Evolutionary conservation across 1,140 invertebrate genomes (phyloP).

Genomic region (Ericerus pela): DNA sequence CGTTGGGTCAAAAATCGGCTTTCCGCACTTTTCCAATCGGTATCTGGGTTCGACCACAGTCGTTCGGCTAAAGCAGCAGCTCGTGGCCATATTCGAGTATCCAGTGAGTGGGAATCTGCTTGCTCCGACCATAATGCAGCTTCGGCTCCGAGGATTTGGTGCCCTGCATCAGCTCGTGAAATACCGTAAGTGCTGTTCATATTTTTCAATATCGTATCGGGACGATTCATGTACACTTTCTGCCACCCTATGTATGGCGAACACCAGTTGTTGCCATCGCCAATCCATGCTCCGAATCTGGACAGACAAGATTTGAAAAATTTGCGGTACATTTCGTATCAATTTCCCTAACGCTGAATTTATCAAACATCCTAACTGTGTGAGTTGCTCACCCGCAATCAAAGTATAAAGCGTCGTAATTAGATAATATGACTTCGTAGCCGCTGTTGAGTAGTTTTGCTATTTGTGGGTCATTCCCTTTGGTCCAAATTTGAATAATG

Average conservation of each 20-base stretch:
- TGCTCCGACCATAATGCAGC: slow-evolving; percentile 54
- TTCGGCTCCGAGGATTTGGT: background rate
- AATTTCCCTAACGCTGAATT: too few species aligned
- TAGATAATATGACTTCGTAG: slow-evolving; percentile 53
- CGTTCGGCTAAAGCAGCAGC: slow-evolving; percentile 59
- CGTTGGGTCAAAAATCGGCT: slow-evolving; percentile 47
- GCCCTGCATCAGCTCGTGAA: background rate
- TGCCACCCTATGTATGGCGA: slow-evolving; percentile 79
- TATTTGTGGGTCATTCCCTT: slow-evolving; percentile 39
- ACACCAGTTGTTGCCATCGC: slow-evolving; percentile 64
- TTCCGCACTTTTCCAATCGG: background rate
- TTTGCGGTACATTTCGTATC: too few species aligned
- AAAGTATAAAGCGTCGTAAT: slow-evolving; percentile 66
- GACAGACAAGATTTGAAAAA: slow-evolving; percentile 19
- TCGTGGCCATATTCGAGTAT: slow-evolving; percentile 55
- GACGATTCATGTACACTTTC: slow-evolving; percentile 62
- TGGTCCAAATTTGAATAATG: slow-evolving; percentile 55
- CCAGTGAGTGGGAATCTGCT: slow-evolving; percentile 47
- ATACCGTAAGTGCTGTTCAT: too few species aligned
- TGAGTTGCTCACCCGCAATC: slow-evolving; percentile 76
- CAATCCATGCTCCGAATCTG: slow-evolving; percentile 40
- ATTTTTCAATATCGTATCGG: too few species aligned
- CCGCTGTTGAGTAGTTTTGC: slow-evolving; percentile 42
- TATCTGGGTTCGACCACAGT: slow-evolving; percentile 52
- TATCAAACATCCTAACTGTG: too few species aligned